A percentile compares a stretch with the other conserved stretches of the same genome.
Evolutionary conservation across 2,113 vertebrate species (phyloP).

Genomic region (Camelus dromedarius): DNA sequence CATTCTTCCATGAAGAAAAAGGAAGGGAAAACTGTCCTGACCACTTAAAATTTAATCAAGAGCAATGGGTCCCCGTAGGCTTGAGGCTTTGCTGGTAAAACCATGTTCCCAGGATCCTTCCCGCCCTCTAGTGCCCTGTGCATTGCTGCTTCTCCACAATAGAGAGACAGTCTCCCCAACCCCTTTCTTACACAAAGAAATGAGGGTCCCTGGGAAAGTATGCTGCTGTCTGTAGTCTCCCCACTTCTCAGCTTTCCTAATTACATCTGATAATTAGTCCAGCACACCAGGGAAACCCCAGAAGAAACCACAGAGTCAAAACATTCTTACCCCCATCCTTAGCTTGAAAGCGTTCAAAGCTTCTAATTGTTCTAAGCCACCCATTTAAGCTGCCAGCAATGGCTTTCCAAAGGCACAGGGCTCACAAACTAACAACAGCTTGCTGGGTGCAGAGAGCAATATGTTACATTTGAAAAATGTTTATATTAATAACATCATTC

Average conservation of each 20-base stretch:
- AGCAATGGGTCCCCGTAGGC: background rate
- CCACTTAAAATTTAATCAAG: slow-evolving; percentile 35
- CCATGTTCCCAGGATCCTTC: slow-evolving; percentile 15
- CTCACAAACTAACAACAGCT: slow-evolving; percentile 49
- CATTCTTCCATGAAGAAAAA: background rate
- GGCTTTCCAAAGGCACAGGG: slow-evolving; percentile 61
- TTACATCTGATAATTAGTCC: slow-evolving; percentile 77
- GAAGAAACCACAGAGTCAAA: slow-evolving; percentile 70
- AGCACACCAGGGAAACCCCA: slow-evolving; percentile 70
- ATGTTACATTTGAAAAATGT: slow-evolving; percentile 63
- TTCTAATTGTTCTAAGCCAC: slow-evolving; percentile 74
- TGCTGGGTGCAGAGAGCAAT: slow-evolving; percentile 47
- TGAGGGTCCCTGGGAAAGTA: slow-evolving; percentile 46
- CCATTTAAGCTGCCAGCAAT: slow-evolving; percentile 64
- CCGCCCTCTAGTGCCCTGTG: background rate
- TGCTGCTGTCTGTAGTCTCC: slow-evolving; percentile 48
- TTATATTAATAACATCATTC: slow-evolving; percentile 49
- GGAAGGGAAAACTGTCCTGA: background rate
- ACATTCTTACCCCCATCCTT: slow-evolving; percentile 56
- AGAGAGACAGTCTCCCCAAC: background rate
- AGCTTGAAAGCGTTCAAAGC: slow-evolving; percentile 72
- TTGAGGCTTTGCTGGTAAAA: slow-evolving; percentile 24
- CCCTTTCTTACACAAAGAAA: slow-evolving; percentile 18
- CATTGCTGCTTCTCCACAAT: slow-evolving; percentile 16
- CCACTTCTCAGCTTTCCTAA: slow-evolving; percentile 74